A percentile compares a stretch with the other conserved stretches of the same genome.
phyloP scores from a whole-genome alignment of 2,797 vertebrate genomes.

The Bucorvus abyssinicus region DNA sequence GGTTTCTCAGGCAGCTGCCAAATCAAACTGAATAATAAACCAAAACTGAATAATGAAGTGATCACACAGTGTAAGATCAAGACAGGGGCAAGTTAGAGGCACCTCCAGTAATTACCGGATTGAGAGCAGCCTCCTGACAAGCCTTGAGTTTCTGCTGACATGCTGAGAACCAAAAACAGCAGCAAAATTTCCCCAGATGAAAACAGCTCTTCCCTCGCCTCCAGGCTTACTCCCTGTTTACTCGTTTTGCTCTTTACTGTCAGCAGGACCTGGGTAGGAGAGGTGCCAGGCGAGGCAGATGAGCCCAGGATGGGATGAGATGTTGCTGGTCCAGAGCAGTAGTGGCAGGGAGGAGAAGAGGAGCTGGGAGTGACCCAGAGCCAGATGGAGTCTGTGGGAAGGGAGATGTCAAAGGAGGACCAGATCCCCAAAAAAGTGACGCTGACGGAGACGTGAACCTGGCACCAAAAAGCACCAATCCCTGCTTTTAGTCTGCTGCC shows the following conservation, averaged over 20 bases:
- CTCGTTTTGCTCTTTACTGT: not conserved
- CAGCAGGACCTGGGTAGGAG: not conserved
- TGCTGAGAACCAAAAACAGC: conserved; percentile 13
- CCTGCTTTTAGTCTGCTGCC: not conserved
- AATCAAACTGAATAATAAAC: conserved; percentile 81
- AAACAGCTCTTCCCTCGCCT: not conserved
- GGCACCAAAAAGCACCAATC: not conserved
- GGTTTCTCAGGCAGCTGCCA: conserved; percentile 71
- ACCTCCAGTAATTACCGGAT: conserved; percentile 72
- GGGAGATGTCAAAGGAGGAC: not conserved
- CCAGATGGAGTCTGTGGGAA: not conserved
- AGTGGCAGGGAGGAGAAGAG: not conserved
- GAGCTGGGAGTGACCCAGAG: accelerated
- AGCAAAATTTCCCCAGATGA: not conserved
- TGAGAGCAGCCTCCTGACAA: conserved; percentile 60
- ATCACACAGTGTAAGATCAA: conserved; percentile 68
- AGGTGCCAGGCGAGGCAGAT: not conserved
- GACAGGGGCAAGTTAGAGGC: conserved; percentile 64
- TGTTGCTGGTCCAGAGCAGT: not conserved
- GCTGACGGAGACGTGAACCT: not conserved
- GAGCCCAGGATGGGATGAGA: not conserved
- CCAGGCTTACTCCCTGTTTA: not conserved
- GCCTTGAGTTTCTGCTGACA: conserved; percentile 55
- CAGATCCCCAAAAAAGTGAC: not conserved
- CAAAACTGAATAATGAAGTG: conserved; percentile 72